Conservation (phyloP, 2,113 vertebrate genomes). For the Anarrhichthys ocellatus region DNA sequence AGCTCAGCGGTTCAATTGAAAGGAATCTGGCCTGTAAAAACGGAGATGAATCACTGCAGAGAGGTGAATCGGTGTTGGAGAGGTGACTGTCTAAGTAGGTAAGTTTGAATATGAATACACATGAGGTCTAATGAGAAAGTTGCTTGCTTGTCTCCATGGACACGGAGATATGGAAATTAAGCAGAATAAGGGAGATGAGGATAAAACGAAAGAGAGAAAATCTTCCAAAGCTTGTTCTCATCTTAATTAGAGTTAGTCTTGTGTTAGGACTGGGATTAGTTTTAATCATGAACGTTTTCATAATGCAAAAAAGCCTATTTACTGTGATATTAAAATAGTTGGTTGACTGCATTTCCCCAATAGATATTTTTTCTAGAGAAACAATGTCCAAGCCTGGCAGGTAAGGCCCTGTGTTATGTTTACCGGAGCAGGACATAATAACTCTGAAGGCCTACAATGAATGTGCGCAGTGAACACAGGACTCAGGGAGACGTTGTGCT, state of each 20-base stretch:
- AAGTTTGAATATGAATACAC: constrained; percentile 37
- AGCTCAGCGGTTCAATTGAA: constrained; percentile 45
- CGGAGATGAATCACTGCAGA: constrained; percentile 26
- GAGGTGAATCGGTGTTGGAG: constrained; percentile 5
- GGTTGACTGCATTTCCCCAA: neutral
- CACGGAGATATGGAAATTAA: constrained; percentile 22
- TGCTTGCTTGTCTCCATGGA: neutral
- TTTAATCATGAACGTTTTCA: neutral
- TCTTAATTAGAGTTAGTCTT: constrained; percentile 6
- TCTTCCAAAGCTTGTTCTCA: constrained; percentile 2
- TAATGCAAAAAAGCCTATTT: neutral
- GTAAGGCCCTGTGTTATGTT: neutral
- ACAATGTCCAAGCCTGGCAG: neutral
- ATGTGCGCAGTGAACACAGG: neutral
- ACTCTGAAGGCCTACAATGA: no score
- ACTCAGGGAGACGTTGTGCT: neutral
- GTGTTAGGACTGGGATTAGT: neutral
- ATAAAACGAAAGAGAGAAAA: constrained; percentile 4
- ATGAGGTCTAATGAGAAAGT: constrained; percentile 18
- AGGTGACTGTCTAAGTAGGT: constrained; percentile 37
- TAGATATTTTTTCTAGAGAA: neutral
- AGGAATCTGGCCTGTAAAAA: constrained; percentile 33
- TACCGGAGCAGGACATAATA: no score
- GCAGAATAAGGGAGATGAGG: neutral
- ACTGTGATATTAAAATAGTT: neutral